phyloP scores from a whole-genome alignment of 1,140 invertebrate genomes.

The Trichonephila inaurata region DNA sequence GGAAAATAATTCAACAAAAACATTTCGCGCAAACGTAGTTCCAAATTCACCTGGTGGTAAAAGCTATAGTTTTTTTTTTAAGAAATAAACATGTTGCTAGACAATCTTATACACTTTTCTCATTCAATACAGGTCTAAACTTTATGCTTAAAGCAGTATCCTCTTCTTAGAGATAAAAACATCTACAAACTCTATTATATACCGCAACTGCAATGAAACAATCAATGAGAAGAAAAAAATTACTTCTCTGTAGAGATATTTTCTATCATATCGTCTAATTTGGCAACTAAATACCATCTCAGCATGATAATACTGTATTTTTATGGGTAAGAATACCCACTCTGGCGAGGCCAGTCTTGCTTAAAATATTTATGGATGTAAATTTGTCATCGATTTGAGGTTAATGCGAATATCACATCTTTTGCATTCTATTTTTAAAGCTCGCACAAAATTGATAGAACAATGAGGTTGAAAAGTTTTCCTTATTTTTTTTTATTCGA shows the following conservation, averaged over 20 bases:
- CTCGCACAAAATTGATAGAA: constrained; percentile 49
- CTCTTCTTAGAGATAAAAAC: not conserved
- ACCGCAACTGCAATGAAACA: not conserved
- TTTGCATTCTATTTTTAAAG: constrained; percentile 51
- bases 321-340: not conserved
- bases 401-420: constrained; percentile 52
- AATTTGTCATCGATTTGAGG: constrained; percentile 60
- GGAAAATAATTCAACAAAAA: too few species aligned
- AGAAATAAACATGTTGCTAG: not conserved
- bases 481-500: not conserved
- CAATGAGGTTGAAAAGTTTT: constrained; percentile 22
- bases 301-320: constrained; percentile 30
- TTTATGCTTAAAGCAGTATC: not conserved
- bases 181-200: not conserved
- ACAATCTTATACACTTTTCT: not conserved
- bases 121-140: not conserved
- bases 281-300: constrained; percentile 39
- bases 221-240: constrained; percentile 11
- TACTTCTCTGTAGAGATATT: not conserved
- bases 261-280: constrained; percentile 21
- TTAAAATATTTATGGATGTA: constrained; percentile 52
- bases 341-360: not conserved
- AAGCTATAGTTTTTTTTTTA: not conserved
- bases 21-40: too few species aligned
- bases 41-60: not conserved